These are phyloP conservation scores for Cheiracanthium punctorium DNA, from an alignment of 2,888 invertebrate genomes.

Conservation along the genomic window DNA sequence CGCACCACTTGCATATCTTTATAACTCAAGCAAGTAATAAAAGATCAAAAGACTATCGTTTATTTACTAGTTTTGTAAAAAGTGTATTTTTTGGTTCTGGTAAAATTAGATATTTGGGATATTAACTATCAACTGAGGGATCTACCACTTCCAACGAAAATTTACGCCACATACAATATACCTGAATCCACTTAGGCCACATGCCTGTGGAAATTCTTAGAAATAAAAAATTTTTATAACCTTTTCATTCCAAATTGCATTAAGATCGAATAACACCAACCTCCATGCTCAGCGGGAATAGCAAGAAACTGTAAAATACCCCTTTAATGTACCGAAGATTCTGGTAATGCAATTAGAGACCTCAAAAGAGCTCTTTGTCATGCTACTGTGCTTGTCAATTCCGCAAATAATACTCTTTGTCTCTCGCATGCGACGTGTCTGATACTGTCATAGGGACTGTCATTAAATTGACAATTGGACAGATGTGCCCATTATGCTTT, in stretches of 20 bases:
- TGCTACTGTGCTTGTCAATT: constrained; percentile 34
- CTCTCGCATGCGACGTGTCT: constrained; percentile 76
- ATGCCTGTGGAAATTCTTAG: constrained; percentile 63
- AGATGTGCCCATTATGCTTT: constrained; percentile 63
- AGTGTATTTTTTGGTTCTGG: too few species aligned
- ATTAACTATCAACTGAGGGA: too few species aligned
- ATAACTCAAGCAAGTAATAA: too few species aligned
- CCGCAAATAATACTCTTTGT: constrained; percentile 18
- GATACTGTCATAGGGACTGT: constrained; percentile 72
- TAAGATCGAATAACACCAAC: constrained; percentile 14
- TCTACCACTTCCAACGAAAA: background rate
- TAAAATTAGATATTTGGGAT: too few species aligned
- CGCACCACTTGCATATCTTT: too few species aligned
- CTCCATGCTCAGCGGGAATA: background rate
- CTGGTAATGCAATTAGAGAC: constrained; percentile 35
- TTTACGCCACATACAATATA: constrained; percentile 1
- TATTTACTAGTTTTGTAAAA: too few species aligned
- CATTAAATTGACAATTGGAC: constrained; percentile 68
- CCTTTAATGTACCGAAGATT: constrained; percentile 25
- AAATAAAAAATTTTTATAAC: constrained; percentile 70
- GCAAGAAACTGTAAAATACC: constrained; percentile 26
- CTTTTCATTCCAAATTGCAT: constrained; percentile 62
- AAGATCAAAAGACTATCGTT: too few species aligned
- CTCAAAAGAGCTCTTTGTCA: constrained; percentile 27
- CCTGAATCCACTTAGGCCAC: constrained; percentile 7